Base-by-base conservation (phyloP, 2,888 invertebrate species). In the Acronicta aceris region DNA sequence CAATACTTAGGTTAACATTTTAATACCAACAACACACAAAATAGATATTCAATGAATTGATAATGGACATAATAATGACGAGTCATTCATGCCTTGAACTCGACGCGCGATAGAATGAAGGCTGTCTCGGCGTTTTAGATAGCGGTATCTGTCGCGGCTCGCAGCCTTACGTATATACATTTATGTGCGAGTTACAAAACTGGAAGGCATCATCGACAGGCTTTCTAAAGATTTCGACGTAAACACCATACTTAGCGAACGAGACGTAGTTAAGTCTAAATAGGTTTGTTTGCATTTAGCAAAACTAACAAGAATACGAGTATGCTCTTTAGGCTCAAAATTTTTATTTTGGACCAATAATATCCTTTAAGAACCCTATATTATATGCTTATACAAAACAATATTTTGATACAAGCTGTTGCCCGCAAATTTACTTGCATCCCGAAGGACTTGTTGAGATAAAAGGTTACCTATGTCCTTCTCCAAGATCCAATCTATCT, bases 141-240 rank as follows among this genome's bases (percentile, higher is more conserved):
- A 51, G 50, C 60, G 17, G 54, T 43, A 79, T 79, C 76, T 71
- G 71, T 1, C 7, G 12, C 8, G 65, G 66, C 68, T 53, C 42
- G 13, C 1, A 36, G 13, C 2, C 13, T 36, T 52, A 53, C 47
- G 45, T 43, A 41, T 21, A 57, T 16, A 59, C 27, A 69, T 48
- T 56, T 61, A 62, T 61, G 15, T 58, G 52, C 50, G 61, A 48
- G 55, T 41, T 60, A 65, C 71, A 48, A 67, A 70, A 66, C 51
- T 69, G 41, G 59, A 57, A 49, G 52, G 48, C 53, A 56, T 56
- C 64, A 65, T 70, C 59, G 63, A 65, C 61, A 50, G 53, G 70
- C 81, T 78, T 81, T 81, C 77, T 76, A 79, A 78, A 71, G 64
- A 74, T 75, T 80, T 78, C 69, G 59, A 74, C 67, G 66, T 61